Base-by-base conservation (phyloP, 2,113 vertebrate genomes). In the Pica pica region DNA sequence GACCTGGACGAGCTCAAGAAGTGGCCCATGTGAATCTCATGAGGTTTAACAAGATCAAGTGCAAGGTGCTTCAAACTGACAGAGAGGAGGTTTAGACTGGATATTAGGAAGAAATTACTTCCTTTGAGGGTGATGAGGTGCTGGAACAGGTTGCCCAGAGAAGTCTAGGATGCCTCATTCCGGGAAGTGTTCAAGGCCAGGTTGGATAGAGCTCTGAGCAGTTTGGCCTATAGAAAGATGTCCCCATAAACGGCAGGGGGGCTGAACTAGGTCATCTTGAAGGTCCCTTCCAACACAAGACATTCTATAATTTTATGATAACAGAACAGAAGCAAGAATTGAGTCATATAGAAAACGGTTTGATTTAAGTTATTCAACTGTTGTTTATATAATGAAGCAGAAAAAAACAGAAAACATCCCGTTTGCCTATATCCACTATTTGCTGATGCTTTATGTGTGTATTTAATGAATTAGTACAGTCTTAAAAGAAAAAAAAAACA, bases 221-320 rank as follows among this genome's bases (percentile, higher is more conserved):
- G 61, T 8, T 9, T 16, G 21, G 4, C 13, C 2, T 5, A 12
- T 41, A 42, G n/a, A 49, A 49, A 63, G 37, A 17, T 35, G 5
- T 12, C 35, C 13, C 17, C 1, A 0, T 49, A 12, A 1, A 0
- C 6, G 3, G 9, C 42, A 71, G 20, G 9, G 24, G 22, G 7
- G 5, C 16, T 14, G 41, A 56, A 71, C 9, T 21, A 71, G 11
- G 14, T 41, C 7, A 27, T 18, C 21, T 19, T 49, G n/a, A 61
- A 55, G 26, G 9, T 42, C 17, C 9, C 17, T 64, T 71, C 50
- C 57, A 71, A 42, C 9, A n/a, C 49, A 49, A 26, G 26, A 10
- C 0, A 4, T 49, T 50, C 31, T 31, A 31, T 19, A 56, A 56
- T 71, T 79, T 8, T 49, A 56, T 31, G 4, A 18, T 31, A 35